Base-by-base conservation (phyloP, 2,113 vertebrate species). In the Meriones unguiculatus region DNA sequence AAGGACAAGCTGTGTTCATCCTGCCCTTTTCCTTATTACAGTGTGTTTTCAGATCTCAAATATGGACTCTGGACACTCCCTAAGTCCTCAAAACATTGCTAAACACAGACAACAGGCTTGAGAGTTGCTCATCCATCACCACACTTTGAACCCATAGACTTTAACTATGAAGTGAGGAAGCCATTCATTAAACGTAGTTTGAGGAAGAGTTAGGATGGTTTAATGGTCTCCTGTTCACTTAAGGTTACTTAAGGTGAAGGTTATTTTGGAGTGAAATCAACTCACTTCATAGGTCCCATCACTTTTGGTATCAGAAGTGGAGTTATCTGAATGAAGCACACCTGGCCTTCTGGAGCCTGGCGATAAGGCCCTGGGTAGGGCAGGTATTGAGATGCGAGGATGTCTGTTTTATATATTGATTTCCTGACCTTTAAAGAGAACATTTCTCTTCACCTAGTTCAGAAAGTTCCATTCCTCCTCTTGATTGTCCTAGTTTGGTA, bases 71-170 rank as follows among this genome's bases (percentile, higher is more conserved):
- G 57, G 93, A 20, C 92, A 90, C 82, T 96, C 94, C 97, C 73
- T 85, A 89, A 82, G 88, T 97, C 78, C 94, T 98, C 67, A 97
- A 97, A 95, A 96, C 81, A 97, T 97, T 97, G 96, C 97, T 91
- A 94, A 38, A 95, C 95, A 97, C 81, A 91, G 97, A 97, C 93
- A 97, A 95, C 96, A 46, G 89, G 96, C 95, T 97, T 98, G 82
- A 93, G 92, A 35, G 94, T 97, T 96, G 98, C 77, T 78, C 89
- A 77, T 97, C 93, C n/a, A 96, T 95, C 95, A 90, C 76, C 94
- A 64, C 94, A 93, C 97, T 97, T 97, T 94, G 89, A 98, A 97
- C 94, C 93, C 72, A 94, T 85, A 93, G 96, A 93, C 85, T 69
- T 0, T 64, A 94, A 95, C 94, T 96, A 62, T 96, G 92, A 96